Base-by-base conservation (phyloP, 1,140 invertebrate genomes). In the Monochamus saltuarius region DNA sequence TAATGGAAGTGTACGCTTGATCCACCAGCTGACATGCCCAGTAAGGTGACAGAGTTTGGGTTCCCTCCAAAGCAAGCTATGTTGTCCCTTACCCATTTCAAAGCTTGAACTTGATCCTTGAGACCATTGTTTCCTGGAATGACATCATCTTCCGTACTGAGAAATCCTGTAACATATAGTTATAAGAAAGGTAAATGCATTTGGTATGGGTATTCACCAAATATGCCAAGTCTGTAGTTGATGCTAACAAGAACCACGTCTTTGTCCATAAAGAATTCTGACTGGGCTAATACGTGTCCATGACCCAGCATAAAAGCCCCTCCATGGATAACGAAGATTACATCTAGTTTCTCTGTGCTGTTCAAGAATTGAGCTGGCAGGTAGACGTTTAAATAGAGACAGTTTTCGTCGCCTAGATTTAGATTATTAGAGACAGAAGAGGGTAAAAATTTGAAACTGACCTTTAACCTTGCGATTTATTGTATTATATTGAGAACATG, bases 231-330 rank as follows among this genome's bases (percentile, higher is more conserved):
- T 49, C 87, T 72, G 69, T 87, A 89, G 71, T 86, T 87, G 0
- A 88, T 72, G 10, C 80, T 85, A 0, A 88, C 86, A 37, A 83
- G 76, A 6, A 89, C 81, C 10, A 87, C 68, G 61, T 86, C 79
- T 40, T 81, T 63, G 22, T 81, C 82, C 77, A 89, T 79, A 0
- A 89, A 57, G 60, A 82, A 78, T 8, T 78, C 70, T 0, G 85
- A 80, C 1, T 79, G 79, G 67, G 84, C 84, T 0, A 74, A 37
- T 0, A 74, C 38, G 4, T 69, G 73, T 0, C 81, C 80, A 0
- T 42, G 52, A 22, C 63, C 62, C 64, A 70, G 71, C 66, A 84
- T 83, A 67, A 84, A 86, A 4, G 80, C 82, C 1, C 84, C 84
- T 29, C 83, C 83, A 60, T 86, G 84, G 51, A 86, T 83, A 69